Conservation (phyloP, 35 echinoderm and acorn worm genomes). For the Diadema setosum region DNA sequence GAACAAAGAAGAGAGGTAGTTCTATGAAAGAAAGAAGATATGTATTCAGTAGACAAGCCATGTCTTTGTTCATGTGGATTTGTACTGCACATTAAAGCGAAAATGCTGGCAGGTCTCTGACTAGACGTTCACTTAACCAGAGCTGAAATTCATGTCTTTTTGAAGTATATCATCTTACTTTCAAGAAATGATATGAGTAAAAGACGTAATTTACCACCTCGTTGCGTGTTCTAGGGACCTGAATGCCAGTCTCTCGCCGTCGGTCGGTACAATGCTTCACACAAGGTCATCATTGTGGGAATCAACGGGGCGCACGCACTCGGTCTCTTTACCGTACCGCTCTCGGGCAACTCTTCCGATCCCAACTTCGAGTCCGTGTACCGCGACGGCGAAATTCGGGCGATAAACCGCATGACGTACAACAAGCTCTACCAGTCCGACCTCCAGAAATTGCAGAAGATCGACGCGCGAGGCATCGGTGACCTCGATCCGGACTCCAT, state of each 20-base stretch:
- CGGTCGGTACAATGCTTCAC: not conserved
- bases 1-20: too few species aligned
- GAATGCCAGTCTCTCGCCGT: slow-evolving; percentile 5
- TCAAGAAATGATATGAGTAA: too few species aligned
- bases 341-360: not conserved
- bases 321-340: not conserved
- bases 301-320: not conserved
- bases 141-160: too few species aligned
- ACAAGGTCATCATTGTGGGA: not conserved
- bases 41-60: too few species aligned
- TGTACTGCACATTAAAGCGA: too few species aligned
- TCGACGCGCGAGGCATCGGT: not conserved
- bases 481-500: not conserved
- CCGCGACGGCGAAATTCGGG: not conserved
- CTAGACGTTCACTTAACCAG: too few species aligned
- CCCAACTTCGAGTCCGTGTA: not conserved
- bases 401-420: not conserved
- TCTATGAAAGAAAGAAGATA: too few species aligned
- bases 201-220: too few species aligned
- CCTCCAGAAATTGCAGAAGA: not conserved
- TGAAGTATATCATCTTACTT: too few species aligned
- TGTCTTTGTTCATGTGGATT: too few species aligned
- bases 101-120: too few species aligned
- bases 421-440: not conserved
- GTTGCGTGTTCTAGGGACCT: not conserved